Conservation (phyloP, 2,113 vertebrate species). For the Sinocyclocheilus anshuiensis region DNA sequence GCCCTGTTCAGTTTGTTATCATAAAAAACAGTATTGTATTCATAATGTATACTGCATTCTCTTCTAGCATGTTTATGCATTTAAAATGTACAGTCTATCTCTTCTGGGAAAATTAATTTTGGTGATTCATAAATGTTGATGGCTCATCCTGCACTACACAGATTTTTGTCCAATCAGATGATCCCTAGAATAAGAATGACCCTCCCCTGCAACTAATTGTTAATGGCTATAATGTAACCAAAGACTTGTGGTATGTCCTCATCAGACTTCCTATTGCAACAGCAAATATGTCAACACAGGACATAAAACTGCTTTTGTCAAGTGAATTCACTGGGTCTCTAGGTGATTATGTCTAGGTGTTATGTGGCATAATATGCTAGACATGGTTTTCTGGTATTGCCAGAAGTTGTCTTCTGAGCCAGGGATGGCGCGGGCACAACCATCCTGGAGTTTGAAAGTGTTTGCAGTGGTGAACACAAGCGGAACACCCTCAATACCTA, state of each 20-base stretch:
- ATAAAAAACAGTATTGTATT: not conserved
- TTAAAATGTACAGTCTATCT: not conserved
- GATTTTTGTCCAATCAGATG: not conserved
- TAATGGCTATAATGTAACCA: not conserved
- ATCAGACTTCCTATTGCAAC: not conserved
- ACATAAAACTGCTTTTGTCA: not conserved
- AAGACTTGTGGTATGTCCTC: not conserved
- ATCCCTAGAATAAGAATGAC: not conserved
- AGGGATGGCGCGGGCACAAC: not conserved
- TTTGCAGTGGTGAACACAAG: conserved; percentile 10
- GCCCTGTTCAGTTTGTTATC: not conserved
- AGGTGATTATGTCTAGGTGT: not conserved
- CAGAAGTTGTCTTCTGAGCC: not conserved
- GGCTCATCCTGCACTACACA: not conserved
- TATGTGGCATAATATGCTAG: not conserved
- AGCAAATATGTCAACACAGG: not conserved
- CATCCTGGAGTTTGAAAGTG: not conserved
- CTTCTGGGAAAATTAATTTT: not conserved
- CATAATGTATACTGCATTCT: no score
- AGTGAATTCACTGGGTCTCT: not conserved
- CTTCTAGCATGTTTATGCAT: not conserved
- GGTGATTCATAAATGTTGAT: not conserved
- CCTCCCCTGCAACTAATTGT: not conserved
- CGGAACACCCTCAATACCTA: conserved; percentile 16
- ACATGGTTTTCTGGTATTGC: not conserved